phyloP scores from a whole-genome alignment of 2,888 invertebrate species.

The Epiblema foenella region DNA sequence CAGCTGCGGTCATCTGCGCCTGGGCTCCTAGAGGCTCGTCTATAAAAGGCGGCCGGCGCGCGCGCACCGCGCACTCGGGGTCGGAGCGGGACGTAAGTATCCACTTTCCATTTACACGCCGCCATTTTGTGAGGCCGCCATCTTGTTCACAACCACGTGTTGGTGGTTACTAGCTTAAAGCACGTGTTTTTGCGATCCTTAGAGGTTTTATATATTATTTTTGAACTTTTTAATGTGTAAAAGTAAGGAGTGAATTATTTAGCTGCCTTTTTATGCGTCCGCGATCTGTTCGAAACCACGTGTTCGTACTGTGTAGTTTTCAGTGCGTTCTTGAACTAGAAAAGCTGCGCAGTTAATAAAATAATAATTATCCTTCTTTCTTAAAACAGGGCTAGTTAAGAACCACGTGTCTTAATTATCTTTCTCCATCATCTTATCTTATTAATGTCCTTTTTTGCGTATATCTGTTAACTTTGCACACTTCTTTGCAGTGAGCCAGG shows the following conservation, averaged over 20 bases:
- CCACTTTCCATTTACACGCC: conserved; percentile 25
- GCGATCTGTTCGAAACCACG: too few species aligned
- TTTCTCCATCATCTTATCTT: background rate
- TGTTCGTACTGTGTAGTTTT: background rate
- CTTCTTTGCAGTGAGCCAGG: conserved; percentile 72
- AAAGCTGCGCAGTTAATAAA: background rate
- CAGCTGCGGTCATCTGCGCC: conserved; percentile 18
- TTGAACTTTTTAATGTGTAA: too few species aligned
- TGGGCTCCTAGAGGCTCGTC: background rate
- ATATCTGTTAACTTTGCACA: conserved; percentile 20
- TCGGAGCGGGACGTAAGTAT: conserved; percentile 67
- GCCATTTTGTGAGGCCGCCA: conserved; percentile 44
- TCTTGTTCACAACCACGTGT: conserved; percentile 33
- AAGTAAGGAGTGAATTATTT: too few species aligned
- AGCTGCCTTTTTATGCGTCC: too few species aligned
- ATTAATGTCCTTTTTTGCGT: conserved; percentile 5
- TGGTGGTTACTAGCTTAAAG: background rate
- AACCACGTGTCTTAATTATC: background rate
- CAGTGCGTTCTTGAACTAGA: background rate
- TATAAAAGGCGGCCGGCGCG: conserved; percentile 60
- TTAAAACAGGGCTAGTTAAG: too few species aligned
- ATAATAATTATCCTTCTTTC: background rate
- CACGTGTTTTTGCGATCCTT: background rate
- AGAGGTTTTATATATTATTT: too few species aligned
- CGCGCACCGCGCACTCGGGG: conserved; percentile 60